A percentile compares a stretch with the other conserved stretches of the same genome.
Conservation (phyloP, 2,113 vertebrate genomes). For the Ivindomyrus marchei region DNA sequence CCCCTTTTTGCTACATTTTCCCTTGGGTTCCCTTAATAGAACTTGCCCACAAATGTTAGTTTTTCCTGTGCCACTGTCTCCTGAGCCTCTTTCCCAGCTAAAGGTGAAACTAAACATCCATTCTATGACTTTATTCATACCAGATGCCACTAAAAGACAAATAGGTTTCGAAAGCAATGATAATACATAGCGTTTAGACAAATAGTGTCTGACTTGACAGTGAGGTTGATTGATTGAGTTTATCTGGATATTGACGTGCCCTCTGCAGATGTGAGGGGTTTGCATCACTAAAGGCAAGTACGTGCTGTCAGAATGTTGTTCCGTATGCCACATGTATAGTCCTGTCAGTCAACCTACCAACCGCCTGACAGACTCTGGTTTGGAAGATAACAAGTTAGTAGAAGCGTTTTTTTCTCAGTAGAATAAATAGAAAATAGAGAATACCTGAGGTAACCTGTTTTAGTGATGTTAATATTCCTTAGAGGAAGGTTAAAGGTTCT, state of each 20-base stretch:
- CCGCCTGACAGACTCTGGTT: not conserved
- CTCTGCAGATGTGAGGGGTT: not conserved
- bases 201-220: constrained; percentile 10
- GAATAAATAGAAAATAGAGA: not conserved
- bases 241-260: constrained; percentile 1
- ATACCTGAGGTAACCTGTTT: not conserved
- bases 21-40: not conserved
- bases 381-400: not conserved
- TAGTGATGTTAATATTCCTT: not conserved
- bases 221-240: constrained; percentile 8
- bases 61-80: not conserved
- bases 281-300: not conserved
- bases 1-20: not conserved
- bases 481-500: not conserved
- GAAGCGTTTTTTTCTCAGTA: not conserved
- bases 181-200: not conserved
- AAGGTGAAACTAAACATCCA: not conserved
- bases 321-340: not conserved
- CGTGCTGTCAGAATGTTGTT: not conserved
- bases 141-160: not conserved
- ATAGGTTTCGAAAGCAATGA: constrained; percentile 6
- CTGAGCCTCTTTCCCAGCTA: not conserved
- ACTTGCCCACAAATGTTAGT: not conserved
- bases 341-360: not conserved
- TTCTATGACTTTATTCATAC: not conserved